Conservation (phyloP, 2,888 invertebrate genomes). For the Tetramorium bicarinatum region DNA sequence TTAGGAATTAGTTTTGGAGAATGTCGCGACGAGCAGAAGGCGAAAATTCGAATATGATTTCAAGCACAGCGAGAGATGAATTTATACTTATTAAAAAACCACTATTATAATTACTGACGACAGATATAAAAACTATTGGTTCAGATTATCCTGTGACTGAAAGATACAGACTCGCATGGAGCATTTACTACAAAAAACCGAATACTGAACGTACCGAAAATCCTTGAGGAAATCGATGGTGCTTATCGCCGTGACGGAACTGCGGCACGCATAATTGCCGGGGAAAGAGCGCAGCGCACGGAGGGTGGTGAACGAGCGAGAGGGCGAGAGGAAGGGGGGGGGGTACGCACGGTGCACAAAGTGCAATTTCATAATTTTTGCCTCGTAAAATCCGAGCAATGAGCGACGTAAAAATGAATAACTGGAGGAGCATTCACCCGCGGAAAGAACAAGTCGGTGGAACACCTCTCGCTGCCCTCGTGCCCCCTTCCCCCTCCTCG, state of each 20-base stretch:
- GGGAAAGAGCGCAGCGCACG: background rate
- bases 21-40: background rate
- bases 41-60: background rate
- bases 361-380: slow-evolving; percentile 86
- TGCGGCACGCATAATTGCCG: slow-evolving; percentile 13
- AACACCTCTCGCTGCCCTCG: slow-evolving; percentile 57
- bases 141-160: background rate
- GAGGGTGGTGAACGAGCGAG: slow-evolving; percentile 49
- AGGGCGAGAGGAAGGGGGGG: slow-evolving; percentile 54
- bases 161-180: background rate
- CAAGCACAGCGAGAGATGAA: background rate
- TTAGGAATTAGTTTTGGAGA: background rate
- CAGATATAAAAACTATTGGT: background rate
- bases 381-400: slow-evolving; percentile 85
- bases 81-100: slow-evolving; percentile 4
- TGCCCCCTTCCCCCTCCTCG: background rate
- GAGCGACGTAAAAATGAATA: slow-evolving; percentile 86
- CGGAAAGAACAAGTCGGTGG: slow-evolving; percentile 74
- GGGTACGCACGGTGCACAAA: slow-evolving; percentile 77
- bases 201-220: background rate
- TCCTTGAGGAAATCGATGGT: background rate
- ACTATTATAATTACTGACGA: background rate
- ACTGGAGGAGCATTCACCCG: slow-evolving; percentile 84
- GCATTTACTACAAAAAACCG: background rate
- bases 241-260: slow-evolving; percentile 30